Conservation (phyloP, 2,888 invertebrate species). For the Nemotelus nigrinus region DNA sequence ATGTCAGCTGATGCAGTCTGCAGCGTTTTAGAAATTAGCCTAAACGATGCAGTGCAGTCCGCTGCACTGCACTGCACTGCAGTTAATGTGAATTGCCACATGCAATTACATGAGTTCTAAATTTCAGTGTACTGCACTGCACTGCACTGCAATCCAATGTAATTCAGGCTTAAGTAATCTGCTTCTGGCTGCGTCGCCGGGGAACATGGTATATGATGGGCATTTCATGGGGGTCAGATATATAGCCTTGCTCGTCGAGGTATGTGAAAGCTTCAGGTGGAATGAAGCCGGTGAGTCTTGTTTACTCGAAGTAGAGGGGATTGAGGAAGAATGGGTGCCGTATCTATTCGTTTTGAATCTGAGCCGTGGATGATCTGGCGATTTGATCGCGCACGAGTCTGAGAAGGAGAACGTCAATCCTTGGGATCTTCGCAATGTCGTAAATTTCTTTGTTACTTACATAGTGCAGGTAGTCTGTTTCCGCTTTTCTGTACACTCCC, state of each 20-base stretch:
- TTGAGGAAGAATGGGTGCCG: constrained; percentile 3
- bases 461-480: constrained; percentile 5
- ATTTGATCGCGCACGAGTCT: constrained; percentile 18
- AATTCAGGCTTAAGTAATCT: too few species aligned
- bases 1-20: too few species aligned
- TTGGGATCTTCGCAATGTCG: constrained; percentile 1
- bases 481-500: constrained; percentile 16
- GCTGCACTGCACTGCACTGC: too few species aligned
- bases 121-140: too few species aligned
- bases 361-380: neutral
- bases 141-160: too few species aligned
- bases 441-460: constrained; percentile 4
- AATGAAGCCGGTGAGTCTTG: constrained; percentile 16
- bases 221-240: neutral
- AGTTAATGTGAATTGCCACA: too few species aligned
- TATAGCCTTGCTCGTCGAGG: neutral
- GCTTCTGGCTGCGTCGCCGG: neutral
- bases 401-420: neutral
- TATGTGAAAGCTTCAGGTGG: constrained; percentile 35
- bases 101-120: too few species aligned
- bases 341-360: constrained; percentile 9
- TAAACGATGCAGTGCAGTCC: too few species aligned
- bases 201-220: constrained; percentile 15
- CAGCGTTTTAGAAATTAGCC: too few species aligned
- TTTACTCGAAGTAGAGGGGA: neutral